These are phyloP conservation scores for Cheilosia vernalis DNA, from an alignment of 2,888 invertebrate genomes.

Conservation along the genomic window DNA sequence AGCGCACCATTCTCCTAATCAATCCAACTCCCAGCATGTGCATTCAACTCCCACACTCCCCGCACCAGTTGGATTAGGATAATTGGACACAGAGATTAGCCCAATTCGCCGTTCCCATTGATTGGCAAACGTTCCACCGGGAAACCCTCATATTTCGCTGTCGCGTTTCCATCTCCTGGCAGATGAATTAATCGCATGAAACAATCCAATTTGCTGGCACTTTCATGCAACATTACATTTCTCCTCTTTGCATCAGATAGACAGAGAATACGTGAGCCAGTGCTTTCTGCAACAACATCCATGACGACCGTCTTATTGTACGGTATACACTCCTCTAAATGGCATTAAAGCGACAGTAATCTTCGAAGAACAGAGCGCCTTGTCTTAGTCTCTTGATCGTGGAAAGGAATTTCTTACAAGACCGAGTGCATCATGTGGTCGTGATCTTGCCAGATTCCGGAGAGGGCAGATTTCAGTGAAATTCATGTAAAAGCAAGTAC, in stretches of 20 bases:
- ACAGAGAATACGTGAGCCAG: not conserved
- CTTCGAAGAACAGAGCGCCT: slow-evolving; percentile 6
- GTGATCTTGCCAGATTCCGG: slow-evolving; percentile 65
- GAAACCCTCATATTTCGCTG: slow-evolving; percentile 32
- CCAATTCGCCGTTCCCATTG: slow-evolving; percentile 3
- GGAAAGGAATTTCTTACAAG: slow-evolving; percentile 33
- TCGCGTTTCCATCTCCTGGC: slow-evolving; percentile 26
- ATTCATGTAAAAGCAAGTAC: slow-evolving; percentile 40
- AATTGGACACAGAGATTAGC: slow-evolving; percentile 25
- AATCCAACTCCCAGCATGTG: not conserved
- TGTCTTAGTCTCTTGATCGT: not conserved
- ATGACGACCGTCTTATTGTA: slow-evolving; percentile 51
- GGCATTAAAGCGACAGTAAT: slow-evolving; percentile 44
- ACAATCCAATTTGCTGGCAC: slow-evolving; percentile 59
- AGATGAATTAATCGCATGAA: slow-evolving; percentile 57
- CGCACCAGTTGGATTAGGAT: slow-evolving; percentile 10
- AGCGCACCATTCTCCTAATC: slow-evolving; percentile 15
- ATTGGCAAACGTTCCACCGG: slow-evolving; percentile 25
- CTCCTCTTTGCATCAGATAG: slow-evolving; percentile 49
- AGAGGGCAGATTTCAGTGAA: slow-evolving; percentile 49
- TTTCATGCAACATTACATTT: slow-evolving; percentile 33
- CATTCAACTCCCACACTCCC: not conserved
- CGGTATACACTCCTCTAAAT: slow-evolving; percentile 35
- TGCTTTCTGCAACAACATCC: slow-evolving; percentile 6
- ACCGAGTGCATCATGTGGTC: slow-evolving; percentile 43